phyloP scores from a whole-genome alignment of 2,113 vertebrate genomes.

The Solea solea region DNA sequence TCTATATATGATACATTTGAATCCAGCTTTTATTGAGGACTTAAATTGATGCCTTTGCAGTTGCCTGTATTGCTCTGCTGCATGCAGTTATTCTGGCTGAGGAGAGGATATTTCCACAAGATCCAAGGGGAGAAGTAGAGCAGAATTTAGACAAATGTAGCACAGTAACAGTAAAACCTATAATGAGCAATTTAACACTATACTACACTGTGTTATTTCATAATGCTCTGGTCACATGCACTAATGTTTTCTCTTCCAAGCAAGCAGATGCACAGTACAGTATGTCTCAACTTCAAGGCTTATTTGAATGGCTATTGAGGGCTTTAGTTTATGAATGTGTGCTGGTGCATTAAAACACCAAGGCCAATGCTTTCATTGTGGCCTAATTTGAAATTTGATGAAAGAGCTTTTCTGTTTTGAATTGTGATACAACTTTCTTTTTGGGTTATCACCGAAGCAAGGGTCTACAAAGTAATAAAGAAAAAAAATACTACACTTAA shows the following conservation, averaged over 20 bases:
- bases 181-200: not conserved
- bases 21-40: constrained; percentile 27
- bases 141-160: constrained; percentile 23
- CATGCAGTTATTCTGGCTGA: constrained; percentile 14
- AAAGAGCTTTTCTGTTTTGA: no score
- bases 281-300: no score
- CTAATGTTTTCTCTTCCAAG: no score
- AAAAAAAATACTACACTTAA: no score
- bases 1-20: constrained; percentile 36
- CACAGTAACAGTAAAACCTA: constrained; percentile 1
- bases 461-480: no score
- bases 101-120: constrained; percentile 6
- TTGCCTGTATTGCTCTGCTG: constrained; percentile 24
- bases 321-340: not conserved
- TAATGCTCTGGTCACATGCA: not conserved
- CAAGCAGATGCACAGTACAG: no score
- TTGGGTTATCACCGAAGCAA: no score
- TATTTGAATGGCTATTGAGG: no score
- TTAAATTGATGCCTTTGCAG: constrained; percentile 41
- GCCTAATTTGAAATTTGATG: no score
- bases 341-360: not conserved
- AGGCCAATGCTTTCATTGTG: not conserved
- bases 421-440: no score
- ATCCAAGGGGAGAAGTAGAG: not conserved
- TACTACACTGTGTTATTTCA: not conserved